These are phyloP conservation scores for Oceanites oceanicus DNA, from an alignment of 2,113 vertebrate genomes.

Conservation along the genomic window DNA sequence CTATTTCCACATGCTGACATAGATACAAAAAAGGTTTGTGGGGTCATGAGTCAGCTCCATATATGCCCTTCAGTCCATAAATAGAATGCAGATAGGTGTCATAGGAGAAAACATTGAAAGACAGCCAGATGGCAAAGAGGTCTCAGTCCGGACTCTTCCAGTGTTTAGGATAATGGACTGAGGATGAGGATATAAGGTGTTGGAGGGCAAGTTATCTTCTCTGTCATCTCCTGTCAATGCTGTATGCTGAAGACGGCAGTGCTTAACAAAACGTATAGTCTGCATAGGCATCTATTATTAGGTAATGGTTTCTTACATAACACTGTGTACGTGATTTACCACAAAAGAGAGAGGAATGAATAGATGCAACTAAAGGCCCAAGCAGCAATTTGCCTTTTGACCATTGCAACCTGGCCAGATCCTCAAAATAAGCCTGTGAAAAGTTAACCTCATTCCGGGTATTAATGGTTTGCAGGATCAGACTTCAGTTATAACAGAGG, in stretches of 20 bases:
- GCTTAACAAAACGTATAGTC: not conserved
- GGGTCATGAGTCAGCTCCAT: not conserved
- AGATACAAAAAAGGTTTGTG: not conserved
- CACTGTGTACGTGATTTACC: not conserved
- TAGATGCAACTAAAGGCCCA: not conserved
- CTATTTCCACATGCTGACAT: not conserved
- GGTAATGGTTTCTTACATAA: not conserved
- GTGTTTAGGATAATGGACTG: not conserved
- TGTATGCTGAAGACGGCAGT: not conserved
- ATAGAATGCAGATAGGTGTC: constrained; percentile 15
- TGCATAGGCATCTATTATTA: not conserved
- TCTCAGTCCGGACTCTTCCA: not conserved
- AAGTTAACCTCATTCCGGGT: not conserved
- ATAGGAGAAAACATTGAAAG: not conserved
- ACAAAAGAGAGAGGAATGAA: not conserved
- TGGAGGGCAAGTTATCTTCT: not conserved
- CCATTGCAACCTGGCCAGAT: not conserved
- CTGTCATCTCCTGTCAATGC: not conserved
- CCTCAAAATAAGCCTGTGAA: not conserved
- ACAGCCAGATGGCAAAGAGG: constrained; percentile 11
- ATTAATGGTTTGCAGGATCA: not conserved
- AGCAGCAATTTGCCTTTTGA: not conserved
- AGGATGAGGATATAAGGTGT: not conserved
- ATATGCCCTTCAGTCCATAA: not conserved
- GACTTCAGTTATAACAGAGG: not conserved